phyloP scores from a whole-genome alignment of 2,888 invertebrate species.

The Magallana nippona region DNA sequence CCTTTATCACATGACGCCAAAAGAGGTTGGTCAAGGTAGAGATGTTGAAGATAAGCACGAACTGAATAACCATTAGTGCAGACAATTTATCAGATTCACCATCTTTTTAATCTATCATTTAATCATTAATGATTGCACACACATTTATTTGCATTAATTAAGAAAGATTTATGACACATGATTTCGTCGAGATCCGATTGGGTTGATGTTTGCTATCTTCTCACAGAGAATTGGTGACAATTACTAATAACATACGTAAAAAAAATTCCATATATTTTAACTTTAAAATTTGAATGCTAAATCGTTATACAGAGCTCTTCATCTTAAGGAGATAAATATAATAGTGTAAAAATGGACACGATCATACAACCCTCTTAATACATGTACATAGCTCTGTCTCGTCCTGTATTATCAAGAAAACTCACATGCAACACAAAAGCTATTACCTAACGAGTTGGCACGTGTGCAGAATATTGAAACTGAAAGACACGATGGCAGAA shows the following conservation, averaged over 20 bases:
- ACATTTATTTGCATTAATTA: neutral
- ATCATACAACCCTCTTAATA: too few relatives aligned
- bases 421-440: neutral
- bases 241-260: too few relatives aligned
- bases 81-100: neutral
- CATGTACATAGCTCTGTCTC: neutral
- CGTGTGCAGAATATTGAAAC: slow-evolving; percentile 20
- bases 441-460: slow-evolving; percentile 18
- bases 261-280: too few relatives aligned
- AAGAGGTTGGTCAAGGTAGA: too few relatives aligned
- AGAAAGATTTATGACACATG: neutral
- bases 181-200: too few relatives aligned
- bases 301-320: too few relatives aligned
- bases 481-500: neutral
- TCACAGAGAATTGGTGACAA: too few relatives aligned
- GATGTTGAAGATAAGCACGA: neutral
- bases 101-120: neutral
- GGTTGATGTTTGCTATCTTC: too few relatives aligned
- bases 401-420: neutral
- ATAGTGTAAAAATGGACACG: too few relatives aligned
- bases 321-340: too few relatives aligned
- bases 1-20: too few relatives aligned
- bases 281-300: too few relatives aligned
- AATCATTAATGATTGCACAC: neutral
- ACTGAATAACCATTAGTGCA: neutral